phyloP scores from a whole-genome alignment of 2,113 vertebrate species.

The Passerina amoena region DNA sequence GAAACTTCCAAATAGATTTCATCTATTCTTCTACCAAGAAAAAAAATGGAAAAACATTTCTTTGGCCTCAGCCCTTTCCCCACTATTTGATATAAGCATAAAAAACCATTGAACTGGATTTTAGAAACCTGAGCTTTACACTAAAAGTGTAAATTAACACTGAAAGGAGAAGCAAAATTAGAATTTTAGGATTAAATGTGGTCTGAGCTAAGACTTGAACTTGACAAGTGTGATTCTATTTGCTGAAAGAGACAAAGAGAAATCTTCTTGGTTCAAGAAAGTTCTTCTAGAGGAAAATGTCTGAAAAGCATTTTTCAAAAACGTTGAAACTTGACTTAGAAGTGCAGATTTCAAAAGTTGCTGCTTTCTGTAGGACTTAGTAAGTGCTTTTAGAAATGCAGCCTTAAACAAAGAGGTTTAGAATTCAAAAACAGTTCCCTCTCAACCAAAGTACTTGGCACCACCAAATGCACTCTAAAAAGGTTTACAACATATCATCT shows the following conservation, averaged over 20 bases:
- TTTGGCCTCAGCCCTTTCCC: neutral
- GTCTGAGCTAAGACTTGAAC: neutral
- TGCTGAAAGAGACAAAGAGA: neutral
- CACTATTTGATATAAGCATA: neutral
- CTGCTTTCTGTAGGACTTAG: neutral
- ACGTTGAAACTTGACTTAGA: neutral
- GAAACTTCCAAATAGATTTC: neutral
- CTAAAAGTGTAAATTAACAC: neutral
- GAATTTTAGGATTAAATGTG: neutral
- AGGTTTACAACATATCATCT: rapidly evolving
- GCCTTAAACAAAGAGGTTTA: neutral
- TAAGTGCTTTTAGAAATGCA: neutral
- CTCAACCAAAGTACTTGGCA: neutral
- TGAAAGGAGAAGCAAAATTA: neutral
- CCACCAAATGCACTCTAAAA: neutral
- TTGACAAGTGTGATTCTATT: neutral
- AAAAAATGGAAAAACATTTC: neutral
- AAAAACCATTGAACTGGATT: neutral
- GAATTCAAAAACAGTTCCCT: neutral
- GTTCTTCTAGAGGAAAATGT: neutral
- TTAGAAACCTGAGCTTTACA: neutral
- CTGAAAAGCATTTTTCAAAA: neutral
- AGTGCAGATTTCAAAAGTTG: neutral
- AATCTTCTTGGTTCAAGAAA: neutral
- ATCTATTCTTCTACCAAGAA: neutral